Evolutionary conservation across 2,113 vertebrate species (phyloP).

Genomic region (Notiomystis cincta): DNA sequence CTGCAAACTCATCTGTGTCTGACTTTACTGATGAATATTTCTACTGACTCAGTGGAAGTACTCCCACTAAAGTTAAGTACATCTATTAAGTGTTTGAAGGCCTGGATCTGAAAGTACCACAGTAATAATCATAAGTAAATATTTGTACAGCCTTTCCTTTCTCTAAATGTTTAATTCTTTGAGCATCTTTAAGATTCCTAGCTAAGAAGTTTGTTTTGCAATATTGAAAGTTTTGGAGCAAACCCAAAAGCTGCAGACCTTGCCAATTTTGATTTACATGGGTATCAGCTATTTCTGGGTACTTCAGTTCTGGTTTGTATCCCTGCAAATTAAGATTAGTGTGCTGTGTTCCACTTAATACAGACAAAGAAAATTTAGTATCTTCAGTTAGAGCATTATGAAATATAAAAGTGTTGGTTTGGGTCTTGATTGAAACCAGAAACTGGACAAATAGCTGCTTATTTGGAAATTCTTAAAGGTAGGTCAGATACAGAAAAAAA

Average conservation of each 20-base stretch:
- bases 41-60: slow-evolving; percentile 1
- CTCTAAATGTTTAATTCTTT: slow-evolving; percentile 59
- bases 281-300: background rate
- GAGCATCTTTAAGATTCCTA: slow-evolving; percentile 56
- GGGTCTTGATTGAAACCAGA: slow-evolving; percentile 8
- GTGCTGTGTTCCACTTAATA: background rate
- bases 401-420: background rate
- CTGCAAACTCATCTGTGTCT: slow-evolving; percentile 17
- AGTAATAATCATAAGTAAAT: slow-evolving; percentile 63
- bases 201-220: slow-evolving; percentile 46
- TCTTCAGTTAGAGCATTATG: background rate
- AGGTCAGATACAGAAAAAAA: background rate
- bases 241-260: background rate
- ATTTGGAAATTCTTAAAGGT: slow-evolving; percentile 3
- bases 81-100: slow-evolving; percentile 28
- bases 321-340: background rate
- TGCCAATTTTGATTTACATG: background rate
- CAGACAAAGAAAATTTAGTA: background rate
- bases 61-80: slow-evolving; percentile 20
- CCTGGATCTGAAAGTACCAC: slow-evolving; percentile 40
- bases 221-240: background rate
- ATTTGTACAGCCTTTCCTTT: slow-evolving; percentile 62
- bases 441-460: slow-evolving; percentile 11
- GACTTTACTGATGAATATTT: background rate
- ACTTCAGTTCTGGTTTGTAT: background rate